A percentile compares a stretch with the other conserved stretches of the same genome.
Conservation (phyloP, 2,797 vertebrate genomes). For the Telmatherina bonti region DNA sequence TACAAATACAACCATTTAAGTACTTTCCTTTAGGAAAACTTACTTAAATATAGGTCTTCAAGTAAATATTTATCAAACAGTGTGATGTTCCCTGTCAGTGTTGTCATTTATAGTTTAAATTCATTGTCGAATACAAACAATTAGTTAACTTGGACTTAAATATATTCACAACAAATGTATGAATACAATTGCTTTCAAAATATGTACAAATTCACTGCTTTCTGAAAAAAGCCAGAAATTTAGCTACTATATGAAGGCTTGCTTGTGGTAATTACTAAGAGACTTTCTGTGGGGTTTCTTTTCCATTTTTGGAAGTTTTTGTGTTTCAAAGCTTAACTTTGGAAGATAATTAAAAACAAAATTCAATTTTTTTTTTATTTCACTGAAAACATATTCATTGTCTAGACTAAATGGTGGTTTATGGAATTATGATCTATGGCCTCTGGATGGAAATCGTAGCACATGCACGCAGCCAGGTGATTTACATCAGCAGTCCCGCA, state of each 20-base stretch:
- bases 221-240: background rate
- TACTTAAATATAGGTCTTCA: too few species aligned
- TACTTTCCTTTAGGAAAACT: background rate
- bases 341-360: background rate
- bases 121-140: too few species aligned
- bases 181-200: too few species aligned
- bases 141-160: too few species aligned
- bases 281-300: background rate
- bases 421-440: constrained; percentile 40
- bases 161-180: too few species aligned
- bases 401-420: constrained; percentile 23
- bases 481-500: constrained; percentile 72
- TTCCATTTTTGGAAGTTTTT: background rate
- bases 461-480: constrained; percentile 42
- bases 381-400: too few species aligned
- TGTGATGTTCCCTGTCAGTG: too few species aligned
- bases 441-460: constrained; percentile 20
- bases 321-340: background rate
- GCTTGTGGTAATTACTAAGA: too few species aligned
- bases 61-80: background rate
- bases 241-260: background rate
- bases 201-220: too few species aligned
- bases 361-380: too few species aligned
- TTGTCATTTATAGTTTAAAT: too few species aligned
- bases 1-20: background rate